Base-by-base conservation (phyloP, 2,888 invertebrate species). In the Rhyacophila evoluta region DNA sequence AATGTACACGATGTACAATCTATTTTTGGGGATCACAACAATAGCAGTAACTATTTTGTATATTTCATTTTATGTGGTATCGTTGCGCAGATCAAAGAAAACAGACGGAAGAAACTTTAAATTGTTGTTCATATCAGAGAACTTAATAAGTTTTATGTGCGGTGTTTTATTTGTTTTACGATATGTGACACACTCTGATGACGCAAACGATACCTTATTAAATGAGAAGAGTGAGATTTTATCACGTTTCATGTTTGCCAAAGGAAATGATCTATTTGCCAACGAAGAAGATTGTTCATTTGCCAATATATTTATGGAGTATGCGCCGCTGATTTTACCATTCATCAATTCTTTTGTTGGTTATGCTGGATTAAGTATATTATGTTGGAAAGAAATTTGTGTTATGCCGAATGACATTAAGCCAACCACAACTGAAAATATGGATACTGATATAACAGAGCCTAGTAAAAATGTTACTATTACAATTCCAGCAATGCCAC, bases 271-370 rank as follows among this genome's bases (percentile, higher is more conserved):
- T 36, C 25, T 11, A 8, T 69, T 19, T 10, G 27, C 27, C 2
- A n/a, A 11, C n/a, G 28, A 25, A 11, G 69, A 67, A 3, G 28
- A 77, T n/a, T 78, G 78, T 74, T 11, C 74, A 10, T 73, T 78
- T 39, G 12, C 12, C 19, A 74, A 78, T 33, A 27, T 74, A 10
- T 81, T 89, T 12, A 84, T 87, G 82, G 86, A 86, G 55, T 89
- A 88, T 15, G 88, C 89, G 41, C 89, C 89, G 0, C 80, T 88
- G 12, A 85, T 89, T 27, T 84, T 88, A 29, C 87, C 89, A 2
- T 83, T 89, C 55, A 87, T 89, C 0, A 89, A 89, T 81, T 89
- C 89, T 81, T 89, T 89, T 81, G 38, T 67, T 8, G 29, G 15
- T 67, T 67, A 33, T 27, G 28, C 36, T 12, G 76, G 76, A 25